These are phyloP conservation scores for Myiotriccus ornatus DNA, from an alignment of 2,797 vertebrate genomes.

Conservation along the genomic window DNA sequence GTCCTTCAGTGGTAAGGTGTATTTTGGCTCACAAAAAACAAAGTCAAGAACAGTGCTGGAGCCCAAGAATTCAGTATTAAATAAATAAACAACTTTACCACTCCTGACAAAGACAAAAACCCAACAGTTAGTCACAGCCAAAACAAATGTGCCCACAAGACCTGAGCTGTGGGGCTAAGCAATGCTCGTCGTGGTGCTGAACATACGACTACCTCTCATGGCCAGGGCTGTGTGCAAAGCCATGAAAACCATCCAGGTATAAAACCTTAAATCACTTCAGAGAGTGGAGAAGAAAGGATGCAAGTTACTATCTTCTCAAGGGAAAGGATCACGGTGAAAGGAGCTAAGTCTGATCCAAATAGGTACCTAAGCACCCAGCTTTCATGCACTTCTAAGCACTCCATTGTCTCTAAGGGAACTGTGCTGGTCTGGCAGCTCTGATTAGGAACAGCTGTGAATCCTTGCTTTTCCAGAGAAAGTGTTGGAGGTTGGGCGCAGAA, in stretches of 20 bases:
- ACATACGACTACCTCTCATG: not conserved
- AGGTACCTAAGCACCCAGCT: not conserved
- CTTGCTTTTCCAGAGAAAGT: not conserved
- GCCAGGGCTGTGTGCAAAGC: not conserved
- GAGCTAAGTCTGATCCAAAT: not conserved
- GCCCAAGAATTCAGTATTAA: not conserved
- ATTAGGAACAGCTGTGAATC: not conserved
- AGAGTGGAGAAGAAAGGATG: not conserved
- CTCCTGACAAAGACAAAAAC: not conserved
- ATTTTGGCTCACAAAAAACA: constrained; percentile 13
- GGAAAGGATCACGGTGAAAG: not conserved
- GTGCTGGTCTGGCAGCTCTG: not conserved
- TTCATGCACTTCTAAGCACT: not conserved
- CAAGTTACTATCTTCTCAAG: not conserved
- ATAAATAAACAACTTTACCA: constrained; percentile 36
- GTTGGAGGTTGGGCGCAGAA: not conserved
- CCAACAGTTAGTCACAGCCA: not conserved
- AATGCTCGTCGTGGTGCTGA: not conserved
- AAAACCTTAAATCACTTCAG: not conserved
- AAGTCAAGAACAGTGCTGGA: not conserved
- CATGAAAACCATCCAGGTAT: not conserved
- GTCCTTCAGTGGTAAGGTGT: not conserved
- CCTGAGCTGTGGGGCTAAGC: not conserved
- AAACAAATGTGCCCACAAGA: not conserved
- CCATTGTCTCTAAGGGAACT: not conserved